Evolutionary conservation across 2,888 invertebrate genomes (phyloP).

Genomic region (Acleris literana): DNA sequence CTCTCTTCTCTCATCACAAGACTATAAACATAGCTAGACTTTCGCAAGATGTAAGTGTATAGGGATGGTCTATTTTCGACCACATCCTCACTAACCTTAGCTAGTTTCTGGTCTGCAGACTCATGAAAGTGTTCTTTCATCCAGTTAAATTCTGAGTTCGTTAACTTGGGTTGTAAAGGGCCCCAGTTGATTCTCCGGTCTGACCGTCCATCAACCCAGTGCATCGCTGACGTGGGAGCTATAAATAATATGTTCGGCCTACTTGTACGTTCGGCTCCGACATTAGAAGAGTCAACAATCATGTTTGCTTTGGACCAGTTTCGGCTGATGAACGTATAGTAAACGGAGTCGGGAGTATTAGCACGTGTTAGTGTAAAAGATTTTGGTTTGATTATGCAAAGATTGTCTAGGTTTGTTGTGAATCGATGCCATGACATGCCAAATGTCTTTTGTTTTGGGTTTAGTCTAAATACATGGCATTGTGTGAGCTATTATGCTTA

Average conservation of each 20-base stretch:
- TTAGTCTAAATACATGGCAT: too few species aligned
- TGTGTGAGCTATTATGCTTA: too few species aligned
- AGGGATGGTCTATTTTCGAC: too few species aligned
- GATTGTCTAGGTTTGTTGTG: too few species aligned
- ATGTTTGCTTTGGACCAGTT: constrained; percentile 22
- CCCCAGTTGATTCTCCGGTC: constrained; percentile 8
- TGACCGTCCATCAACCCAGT: constrained; percentile 35
- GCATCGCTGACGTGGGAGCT: constrained; percentile 58
- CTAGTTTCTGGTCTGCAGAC: neutral
- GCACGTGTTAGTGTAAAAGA: neutral
- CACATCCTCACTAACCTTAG: neutral
- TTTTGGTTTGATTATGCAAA: too few species aligned
- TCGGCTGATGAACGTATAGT: constrained; percentile 23
- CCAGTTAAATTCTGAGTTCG: neutral
- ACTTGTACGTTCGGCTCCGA: constrained; percentile 50
- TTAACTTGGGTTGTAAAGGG: constrained; percentile 15
- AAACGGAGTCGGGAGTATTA: neutral
- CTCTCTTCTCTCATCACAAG: too few species aligned
- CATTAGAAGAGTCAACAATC: constrained; percentile 29
- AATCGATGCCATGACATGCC: too few species aligned
- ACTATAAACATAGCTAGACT: too few species aligned
- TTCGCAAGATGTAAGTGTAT: too few species aligned
- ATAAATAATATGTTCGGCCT: constrained; percentile 77
- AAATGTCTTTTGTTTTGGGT: too few species aligned
- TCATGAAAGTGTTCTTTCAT: neutral